Conservation (phyloP, 2,888 invertebrate species). For the Rhagophthalmus giganteus region DNA sequence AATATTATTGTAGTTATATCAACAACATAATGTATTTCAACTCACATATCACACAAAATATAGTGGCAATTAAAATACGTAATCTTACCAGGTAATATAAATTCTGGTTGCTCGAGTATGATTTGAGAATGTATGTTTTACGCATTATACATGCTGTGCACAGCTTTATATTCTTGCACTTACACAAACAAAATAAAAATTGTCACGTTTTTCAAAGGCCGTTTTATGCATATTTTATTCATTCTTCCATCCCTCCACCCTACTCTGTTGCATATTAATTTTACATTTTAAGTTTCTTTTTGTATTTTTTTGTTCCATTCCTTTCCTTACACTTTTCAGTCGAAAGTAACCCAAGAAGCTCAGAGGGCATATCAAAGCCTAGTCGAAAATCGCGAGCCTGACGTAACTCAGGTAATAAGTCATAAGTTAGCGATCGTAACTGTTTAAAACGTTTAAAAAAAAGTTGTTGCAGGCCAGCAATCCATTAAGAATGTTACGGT, state of each 20-base stretch:
- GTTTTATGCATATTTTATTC: slow-evolving; percentile 13
- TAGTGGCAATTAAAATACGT: no score
- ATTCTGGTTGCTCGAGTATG: slow-evolving; percentile 10
- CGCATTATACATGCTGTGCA: slow-evolving; percentile 18
- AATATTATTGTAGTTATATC: no score
- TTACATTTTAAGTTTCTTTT: no score
- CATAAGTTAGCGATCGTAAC: neutral
- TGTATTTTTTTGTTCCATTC: slow-evolving; percentile 46
- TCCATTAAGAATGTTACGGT: slow-evolving; percentile 68
- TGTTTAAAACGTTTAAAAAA: slow-evolving; percentile 6
- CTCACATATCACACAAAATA: no score
- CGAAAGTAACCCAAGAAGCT: slow-evolving; percentile 83
- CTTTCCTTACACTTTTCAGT: slow-evolving; percentile 59
- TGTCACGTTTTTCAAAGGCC: slow-evolving; percentile 14
- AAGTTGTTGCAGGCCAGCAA: slow-evolving; percentile 57
- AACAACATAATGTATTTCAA: no score
- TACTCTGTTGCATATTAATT: no score
- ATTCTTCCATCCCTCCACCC: slow-evolving; percentile 18
- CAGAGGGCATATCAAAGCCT: slow-evolving; percentile 91
- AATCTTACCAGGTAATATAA: no score
- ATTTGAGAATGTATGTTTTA: slow-evolving; percentile 20
- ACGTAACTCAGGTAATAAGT: slow-evolving; percentile 48
- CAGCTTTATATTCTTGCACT: slow-evolving; percentile 22
- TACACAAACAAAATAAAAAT: slow-evolving; percentile 21
- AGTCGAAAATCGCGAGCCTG: slow-evolving; percentile 67